Base-by-base conservation (phyloP, 2,797 vertebrate genomes). In the Diceros bicornis region DNA sequence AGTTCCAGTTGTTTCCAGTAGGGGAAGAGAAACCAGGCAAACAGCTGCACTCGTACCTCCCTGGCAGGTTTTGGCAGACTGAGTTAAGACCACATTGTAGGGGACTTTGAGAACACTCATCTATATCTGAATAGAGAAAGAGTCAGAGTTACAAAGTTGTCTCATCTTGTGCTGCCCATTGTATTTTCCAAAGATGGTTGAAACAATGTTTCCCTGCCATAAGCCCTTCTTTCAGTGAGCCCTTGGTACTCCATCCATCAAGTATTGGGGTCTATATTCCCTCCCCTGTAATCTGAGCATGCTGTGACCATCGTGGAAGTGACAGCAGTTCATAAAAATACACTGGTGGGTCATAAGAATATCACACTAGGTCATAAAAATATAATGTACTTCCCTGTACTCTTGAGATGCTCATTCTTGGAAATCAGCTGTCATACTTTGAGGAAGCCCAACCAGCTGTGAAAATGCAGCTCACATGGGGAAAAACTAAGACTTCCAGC, bases 11-110 rank as follows among this genome's bases (percentile, higher is more conserved):
- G 9, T 85, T 21, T 50, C 91, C 97, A 4, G 59, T 62, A 37
- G 62, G 59, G 29, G 93, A 61, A n/a, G 91, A 92, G 86, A 96
- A 98, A 0, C 98, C 97, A 6, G 10, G 14, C 0, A 18, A 7
- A 32, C 97, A 98, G n/a, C 20, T 84, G 55, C 97, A 98, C 1
- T 0, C 9, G 20, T 88, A 94, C 10, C 68, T 83, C n/a, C 97
- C 98, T 0, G 0, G 21, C 3, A 50, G 2, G 71, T 96, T 97
- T 21, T 0, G 41, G 79, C 97, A 98, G 62, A 16, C 0, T 2
- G 96, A 62, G 52, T 75, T 34, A 41, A 59, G 59, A 18, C 95
- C 96, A 34, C 97, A 98, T 0, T 1, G 7, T 0, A 29, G 0
- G 23, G 85, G 32, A 1, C 0, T 47, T 27, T 9, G 20, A 32